phyloP scores from a whole-genome alignment of 2,797 vertebrate genomes.

The Fratercula arctica region DNA sequence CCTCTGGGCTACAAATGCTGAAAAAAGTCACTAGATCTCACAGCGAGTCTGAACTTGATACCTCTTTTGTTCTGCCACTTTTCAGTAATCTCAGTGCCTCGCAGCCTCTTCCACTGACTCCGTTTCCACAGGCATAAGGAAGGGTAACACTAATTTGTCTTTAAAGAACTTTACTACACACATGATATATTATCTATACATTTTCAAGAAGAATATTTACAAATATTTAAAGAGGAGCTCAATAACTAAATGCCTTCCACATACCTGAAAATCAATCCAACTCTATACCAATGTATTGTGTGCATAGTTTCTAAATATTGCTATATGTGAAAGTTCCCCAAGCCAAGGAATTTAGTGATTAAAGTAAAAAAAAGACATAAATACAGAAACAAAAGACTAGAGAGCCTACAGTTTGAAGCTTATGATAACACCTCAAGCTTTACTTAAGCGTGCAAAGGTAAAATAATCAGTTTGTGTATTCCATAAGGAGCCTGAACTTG shows the following conservation, averaged over 20 bases:
- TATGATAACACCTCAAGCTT: not conserved
- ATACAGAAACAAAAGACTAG: not conserved
- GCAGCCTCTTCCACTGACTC: not conserved
- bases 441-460: not conserved
- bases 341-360: not conserved
- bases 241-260: not conserved
- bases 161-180: not conserved
- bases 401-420: not conserved
- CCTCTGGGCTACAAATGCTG: not conserved
- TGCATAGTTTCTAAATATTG: not conserved
- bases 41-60: not conserved
- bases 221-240: not conserved
- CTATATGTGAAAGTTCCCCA: not conserved
- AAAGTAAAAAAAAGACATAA: not conserved
- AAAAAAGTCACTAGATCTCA: not conserved
- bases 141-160: not conserved
- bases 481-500: not conserved
- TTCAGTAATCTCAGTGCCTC: not conserved
- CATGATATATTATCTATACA: not conserved
- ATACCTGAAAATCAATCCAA: not conserved
- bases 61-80: not conserved
- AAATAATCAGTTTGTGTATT: not conserved
- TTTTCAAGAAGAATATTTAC: not conserved
- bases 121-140: not conserved
- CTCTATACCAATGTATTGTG: not conserved